Conservation (phyloP, 2,113 vertebrate genomes). For the Pitta sordida region DNA sequence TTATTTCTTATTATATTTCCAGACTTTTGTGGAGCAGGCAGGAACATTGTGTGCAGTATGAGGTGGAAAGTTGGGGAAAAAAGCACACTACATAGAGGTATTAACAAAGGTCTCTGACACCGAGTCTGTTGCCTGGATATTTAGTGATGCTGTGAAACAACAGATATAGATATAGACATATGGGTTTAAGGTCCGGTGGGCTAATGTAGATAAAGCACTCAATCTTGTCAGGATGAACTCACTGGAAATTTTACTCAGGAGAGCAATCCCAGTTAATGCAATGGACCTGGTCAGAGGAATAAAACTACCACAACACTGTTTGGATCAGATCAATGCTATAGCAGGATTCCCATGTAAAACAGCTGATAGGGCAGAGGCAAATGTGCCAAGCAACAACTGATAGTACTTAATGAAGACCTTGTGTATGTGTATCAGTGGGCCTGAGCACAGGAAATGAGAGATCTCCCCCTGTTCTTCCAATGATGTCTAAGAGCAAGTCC, state of each 20-base stretch:
- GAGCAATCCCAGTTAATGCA: background rate
- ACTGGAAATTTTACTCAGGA: background rate
- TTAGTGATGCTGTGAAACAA: background rate
- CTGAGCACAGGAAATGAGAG: slow-evolving; percentile 22
- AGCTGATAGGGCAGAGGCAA: background rate
- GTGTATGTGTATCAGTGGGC: background rate
- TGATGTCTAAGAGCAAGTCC: background rate
- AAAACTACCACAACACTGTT: background rate
- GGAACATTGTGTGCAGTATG: background rate
- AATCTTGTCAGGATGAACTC: background rate
- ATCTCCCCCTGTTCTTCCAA: slow-evolving; percentile 15
- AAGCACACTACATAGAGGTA: accelerated
- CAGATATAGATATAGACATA: background rate
- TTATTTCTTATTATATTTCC: background rate
- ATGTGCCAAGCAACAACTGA: background rate
- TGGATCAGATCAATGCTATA: background rate
- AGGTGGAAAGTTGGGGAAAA: background rate
- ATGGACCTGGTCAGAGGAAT: background rate
- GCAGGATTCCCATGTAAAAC: accelerated
- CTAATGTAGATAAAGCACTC: background rate
- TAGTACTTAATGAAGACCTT: background rate
- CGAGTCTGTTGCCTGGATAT: background rate
- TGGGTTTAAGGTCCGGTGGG: background rate
- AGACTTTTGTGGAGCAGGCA: background rate
- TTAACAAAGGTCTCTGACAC: background rate